Conservation (phyloP, 2,797 vertebrate species). For the Malurus splendens region DNA sequence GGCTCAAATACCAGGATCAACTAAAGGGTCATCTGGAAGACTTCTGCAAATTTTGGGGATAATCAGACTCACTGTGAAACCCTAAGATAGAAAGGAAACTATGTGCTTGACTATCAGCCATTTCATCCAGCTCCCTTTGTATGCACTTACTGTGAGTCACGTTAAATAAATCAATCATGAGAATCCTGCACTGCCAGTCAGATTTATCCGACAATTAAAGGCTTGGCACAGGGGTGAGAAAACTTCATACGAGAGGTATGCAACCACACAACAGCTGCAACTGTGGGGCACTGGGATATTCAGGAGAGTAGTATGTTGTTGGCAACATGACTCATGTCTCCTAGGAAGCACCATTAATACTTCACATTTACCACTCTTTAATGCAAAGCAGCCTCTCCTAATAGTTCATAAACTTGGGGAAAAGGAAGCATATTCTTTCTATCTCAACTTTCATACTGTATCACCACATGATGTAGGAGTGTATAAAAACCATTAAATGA, state of each 20-base stretch:
- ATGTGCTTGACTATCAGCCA: background rate
- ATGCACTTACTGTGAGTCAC: slow-evolving; percentile 62
- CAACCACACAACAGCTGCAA: slow-evolving; percentile 68
- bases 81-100: background rate
- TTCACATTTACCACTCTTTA: background rate
- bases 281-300: slow-evolving; percentile 49
- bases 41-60: background rate
- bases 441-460: background rate
- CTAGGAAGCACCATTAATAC: slow-evolving; percentile 22
- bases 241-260: slow-evolving; percentile 61
- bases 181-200: slow-evolving; percentile 63
- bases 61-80: background rate
- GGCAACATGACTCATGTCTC: slow-evolving; percentile 25
- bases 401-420: background rate
- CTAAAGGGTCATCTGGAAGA: background rate
- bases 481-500: background rate
- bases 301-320: slow-evolving; percentile 35
- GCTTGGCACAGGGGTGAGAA: slow-evolving; percentile 63
- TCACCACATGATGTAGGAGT: background rate
- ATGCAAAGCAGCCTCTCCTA: background rate
- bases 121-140: slow-evolving; percentile 20
- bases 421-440: background rate
- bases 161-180: slow-evolving; percentile 47
- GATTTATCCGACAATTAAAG: slow-evolving; percentile 66
- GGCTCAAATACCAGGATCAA: background rate